These are phyloP conservation scores for Eulemur coronatus DNA, from an alignment of 2,797 vertebrate species.

Conservation along the genomic window DNA sequence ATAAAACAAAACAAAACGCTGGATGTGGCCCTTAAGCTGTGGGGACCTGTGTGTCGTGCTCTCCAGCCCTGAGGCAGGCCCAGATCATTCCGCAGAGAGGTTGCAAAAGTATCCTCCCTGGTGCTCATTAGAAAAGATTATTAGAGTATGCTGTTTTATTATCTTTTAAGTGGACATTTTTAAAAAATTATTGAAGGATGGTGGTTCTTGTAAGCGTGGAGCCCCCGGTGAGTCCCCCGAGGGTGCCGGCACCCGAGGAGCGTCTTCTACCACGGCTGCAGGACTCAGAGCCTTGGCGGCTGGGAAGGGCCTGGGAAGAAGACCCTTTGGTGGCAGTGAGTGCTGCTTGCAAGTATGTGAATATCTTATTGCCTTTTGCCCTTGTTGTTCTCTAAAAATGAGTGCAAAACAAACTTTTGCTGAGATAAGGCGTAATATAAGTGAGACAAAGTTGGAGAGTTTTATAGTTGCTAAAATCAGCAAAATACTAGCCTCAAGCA, in stretches of 20 bases:
- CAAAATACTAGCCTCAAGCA: not conserved
- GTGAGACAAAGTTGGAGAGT: constrained; percentile 11
- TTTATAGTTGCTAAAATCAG: not conserved
- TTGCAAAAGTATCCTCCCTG: not conserved
- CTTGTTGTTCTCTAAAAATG: not conserved
- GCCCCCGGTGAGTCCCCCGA: rapidly evolving
- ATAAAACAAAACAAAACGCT: not conserved
- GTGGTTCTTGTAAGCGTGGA: not conserved
- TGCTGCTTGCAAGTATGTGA: not conserved
- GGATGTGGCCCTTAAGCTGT: not conserved
- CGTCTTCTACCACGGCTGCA: rapidly evolving
- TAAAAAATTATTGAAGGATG: not conserved
- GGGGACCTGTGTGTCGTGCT: not conserved
- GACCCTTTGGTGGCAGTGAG: not conserved
- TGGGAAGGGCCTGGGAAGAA: not conserved
- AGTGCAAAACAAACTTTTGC: not conserved
- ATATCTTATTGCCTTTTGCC: not conserved
- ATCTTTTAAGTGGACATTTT: not conserved
- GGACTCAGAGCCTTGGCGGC: not conserved
- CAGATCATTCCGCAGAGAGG: not conserved
- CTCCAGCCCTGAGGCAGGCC: not conserved
- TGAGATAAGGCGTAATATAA: constrained; percentile 28
- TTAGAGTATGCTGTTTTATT: not conserved
- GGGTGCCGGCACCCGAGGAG: not conserved
- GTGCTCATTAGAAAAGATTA: not conserved